These are phyloP conservation scores for Dryas iulia DNA, from an alignment of 1,140 invertebrate genomes.

Conservation along the genomic window DNA sequence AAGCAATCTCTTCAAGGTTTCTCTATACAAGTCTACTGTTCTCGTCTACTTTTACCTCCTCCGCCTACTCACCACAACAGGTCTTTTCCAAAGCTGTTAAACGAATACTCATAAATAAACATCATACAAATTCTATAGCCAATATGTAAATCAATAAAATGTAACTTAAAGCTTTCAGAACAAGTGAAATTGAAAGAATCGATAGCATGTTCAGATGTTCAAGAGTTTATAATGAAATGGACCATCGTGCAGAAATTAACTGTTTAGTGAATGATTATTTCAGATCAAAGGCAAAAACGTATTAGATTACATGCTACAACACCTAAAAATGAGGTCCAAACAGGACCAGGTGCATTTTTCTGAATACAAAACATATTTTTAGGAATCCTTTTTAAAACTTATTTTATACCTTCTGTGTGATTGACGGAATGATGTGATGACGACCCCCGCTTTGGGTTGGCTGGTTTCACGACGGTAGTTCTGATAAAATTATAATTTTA, in stretches of 20 bases:
- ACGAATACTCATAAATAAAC: slow-evolving; percentile 58
- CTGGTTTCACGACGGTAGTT: slow-evolving; percentile 76
- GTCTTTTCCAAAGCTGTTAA: slow-evolving; percentile 81
- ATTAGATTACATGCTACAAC: slow-evolving; percentile 65
- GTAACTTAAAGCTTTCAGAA: background rate
- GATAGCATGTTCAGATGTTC: background rate
- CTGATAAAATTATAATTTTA: slow-evolving; percentile 41
- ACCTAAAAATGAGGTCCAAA: slow-evolving; percentile 36
- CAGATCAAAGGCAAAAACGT: slow-evolving; percentile 44
- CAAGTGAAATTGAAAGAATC: background rate
- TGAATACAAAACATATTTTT: slow-evolving; percentile 18
- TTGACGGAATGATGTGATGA: slow-evolving; percentile 95
- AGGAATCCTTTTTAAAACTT: background rate
- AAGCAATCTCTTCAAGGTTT: slow-evolving; percentile 60
- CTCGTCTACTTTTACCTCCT: slow-evolving; percentile 65
- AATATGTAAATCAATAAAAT: background rate
- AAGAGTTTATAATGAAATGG: slow-evolving; percentile 27
- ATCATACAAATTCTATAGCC: background rate
- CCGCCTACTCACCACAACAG: slow-evolving; percentile 75
- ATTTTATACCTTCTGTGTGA: slow-evolving; percentile 89
- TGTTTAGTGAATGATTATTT: slow-evolving; percentile 38
- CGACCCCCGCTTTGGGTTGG: slow-evolving; percentile 89
- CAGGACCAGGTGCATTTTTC: slow-evolving; percentile 18
- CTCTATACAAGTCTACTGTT: slow-evolving; percentile 60
- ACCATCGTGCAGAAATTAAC: slow-evolving; percentile 43